Percentiles rank a stretch among this genome's conserved stretches.
These are phyloP conservation scores for Ylistrum balloti DNA, from an alignment of 1,140 invertebrate species.

Conservation along the genomic window DNA sequence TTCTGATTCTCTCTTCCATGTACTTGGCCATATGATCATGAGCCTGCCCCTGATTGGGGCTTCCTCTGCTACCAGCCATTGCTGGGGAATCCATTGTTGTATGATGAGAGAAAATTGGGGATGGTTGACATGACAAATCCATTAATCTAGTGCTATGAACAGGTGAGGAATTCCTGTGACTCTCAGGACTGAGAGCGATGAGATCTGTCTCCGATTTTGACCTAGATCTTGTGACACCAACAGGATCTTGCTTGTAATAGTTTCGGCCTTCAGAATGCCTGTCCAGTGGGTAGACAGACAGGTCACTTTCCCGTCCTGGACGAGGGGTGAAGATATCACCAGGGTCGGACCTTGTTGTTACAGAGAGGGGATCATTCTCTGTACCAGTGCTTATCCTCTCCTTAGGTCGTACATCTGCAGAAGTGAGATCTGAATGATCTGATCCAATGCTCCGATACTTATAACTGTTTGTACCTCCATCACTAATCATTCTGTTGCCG, in stretches of 20 bases:
- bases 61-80: neutral
- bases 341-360: constrained; percentile 60
- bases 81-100: constrained; percentile 51
- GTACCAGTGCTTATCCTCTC: neutral
- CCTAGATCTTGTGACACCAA: constrained; percentile 8
- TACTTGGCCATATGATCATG: constrained; percentile 11
- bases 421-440: neutral
- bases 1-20: constrained; percentile 43
- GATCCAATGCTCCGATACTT: neutral
- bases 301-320: constrained; percentile 43
- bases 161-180: constrained; percentile 97
- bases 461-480: neutral
- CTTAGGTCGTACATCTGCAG: neutral
- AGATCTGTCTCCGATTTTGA: constrained; percentile 57
- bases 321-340: constrained; percentile 59
- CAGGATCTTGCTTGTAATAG: neutral
- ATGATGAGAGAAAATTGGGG: constrained; percentile 58
- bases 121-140: constrained; percentile 59
- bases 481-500: neutral
- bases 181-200: constrained; percentile 83
- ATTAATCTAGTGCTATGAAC: constrained; percentile 73
- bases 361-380: constrained; percentile 28
- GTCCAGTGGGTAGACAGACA: constrained; percentile 42
- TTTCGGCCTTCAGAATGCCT: neutral
- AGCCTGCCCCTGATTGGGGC: neutral